Evolutionary conservation across 2,113 vertebrate genomes (phyloP).

Genomic region (Microcebus jonahi): DNA sequence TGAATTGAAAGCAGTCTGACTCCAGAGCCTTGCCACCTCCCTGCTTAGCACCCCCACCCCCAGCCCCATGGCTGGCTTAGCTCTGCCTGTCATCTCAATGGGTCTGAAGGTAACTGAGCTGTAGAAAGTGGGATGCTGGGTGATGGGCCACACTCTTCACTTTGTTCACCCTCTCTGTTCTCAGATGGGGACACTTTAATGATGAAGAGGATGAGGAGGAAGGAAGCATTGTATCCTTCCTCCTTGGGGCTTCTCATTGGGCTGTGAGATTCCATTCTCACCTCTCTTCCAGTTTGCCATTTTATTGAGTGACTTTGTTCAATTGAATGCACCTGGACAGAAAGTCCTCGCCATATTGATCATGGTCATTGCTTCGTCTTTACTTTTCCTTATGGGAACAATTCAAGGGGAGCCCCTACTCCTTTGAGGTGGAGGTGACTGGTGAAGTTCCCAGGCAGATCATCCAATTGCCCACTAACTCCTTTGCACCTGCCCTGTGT

Average conservation of each 20-base stretch:
- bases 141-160: neutral
- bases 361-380: neutral
- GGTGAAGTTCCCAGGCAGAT: neutral
- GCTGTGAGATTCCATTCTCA: constrained; percentile 39
- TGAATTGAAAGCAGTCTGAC: neutral
- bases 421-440: neutral
- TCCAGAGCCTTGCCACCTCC: neutral
- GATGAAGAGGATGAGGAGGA: neutral
- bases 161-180: neutral
- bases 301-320: constrained; percentile 51
- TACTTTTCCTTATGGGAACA: neutral
- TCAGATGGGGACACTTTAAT: neutral
- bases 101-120: neutral
- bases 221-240: neutral
- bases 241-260: neutral
- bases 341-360: neutral
- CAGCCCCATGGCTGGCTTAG: neutral
- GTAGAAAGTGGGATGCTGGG: neutral
- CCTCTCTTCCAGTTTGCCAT: neutral
- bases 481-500: neutral
- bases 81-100: neutral
- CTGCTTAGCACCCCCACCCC: neutral
- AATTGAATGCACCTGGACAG: constrained; percentile 30
- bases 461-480: neutral
- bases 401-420: neutral